Conservation (phyloP, 2,888 invertebrate species). For the Parnassius apollo region DNA sequence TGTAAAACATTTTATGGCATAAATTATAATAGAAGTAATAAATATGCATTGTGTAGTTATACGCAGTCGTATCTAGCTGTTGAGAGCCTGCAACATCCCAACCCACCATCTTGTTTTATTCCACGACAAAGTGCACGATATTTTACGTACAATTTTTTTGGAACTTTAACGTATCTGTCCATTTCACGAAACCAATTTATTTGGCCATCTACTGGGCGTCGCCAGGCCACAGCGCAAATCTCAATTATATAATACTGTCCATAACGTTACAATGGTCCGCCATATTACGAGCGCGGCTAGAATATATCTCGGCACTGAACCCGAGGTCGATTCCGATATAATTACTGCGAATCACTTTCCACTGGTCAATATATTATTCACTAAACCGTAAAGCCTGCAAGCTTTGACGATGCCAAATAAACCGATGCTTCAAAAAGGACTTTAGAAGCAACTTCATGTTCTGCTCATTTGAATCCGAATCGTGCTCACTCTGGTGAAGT, state of each 20-base stretch:
- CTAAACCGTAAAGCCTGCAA: not conserved
- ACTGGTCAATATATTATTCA: not conserved
- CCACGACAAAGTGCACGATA: not conserved
- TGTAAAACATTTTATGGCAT: conserved; percentile 71
- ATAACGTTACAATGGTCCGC: not conserved
- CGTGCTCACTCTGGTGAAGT: not conserved
- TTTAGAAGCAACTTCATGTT: too few species aligned
- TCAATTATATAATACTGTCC: not conserved
- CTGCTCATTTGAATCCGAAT: too few species aligned
- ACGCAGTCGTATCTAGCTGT: conserved; percentile 13
- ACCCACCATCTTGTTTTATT: not conserved
- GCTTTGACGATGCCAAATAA: conserved; percentile 14
- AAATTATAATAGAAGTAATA: conserved; percentile 66
- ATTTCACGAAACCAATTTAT: not conserved
- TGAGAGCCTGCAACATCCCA: not conserved
- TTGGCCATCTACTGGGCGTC: not conserved
- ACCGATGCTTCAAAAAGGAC: too few species aligned
- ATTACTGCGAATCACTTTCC: conserved; percentile 21
- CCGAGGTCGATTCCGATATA: not conserved
- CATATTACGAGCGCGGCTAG: not conserved
- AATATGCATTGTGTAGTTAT: conserved; percentile 53
- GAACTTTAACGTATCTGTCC: too few species aligned
- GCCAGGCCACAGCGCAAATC: not conserved
- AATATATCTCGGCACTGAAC: not conserved
- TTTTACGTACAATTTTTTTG: too few species aligned